Conservation (phyloP, 2,888 invertebrate genomes). For the Halictus quadricinctus region DNA sequence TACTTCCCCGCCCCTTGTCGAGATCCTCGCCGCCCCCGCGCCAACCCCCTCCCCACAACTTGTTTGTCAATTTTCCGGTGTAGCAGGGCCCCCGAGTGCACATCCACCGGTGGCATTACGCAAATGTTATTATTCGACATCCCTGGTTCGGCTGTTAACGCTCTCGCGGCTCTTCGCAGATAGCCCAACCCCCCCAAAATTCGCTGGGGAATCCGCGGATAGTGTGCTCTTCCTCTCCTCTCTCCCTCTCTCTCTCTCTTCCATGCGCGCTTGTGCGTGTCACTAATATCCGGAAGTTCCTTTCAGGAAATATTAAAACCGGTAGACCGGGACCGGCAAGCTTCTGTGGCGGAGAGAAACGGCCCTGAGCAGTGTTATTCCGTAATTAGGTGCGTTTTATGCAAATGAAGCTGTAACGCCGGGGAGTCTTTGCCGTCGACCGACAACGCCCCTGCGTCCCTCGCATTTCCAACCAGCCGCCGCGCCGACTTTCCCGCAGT, state of each 20-base stretch:
- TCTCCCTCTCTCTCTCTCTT: neutral
- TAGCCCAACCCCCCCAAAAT: neutral
- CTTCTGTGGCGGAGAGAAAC: neutral
- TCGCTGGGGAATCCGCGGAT: neutral
- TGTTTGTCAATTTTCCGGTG: conserved; percentile 44
- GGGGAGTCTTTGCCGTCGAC: neutral
- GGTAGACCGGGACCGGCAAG: neutral
- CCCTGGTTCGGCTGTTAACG: conserved; percentile 3
- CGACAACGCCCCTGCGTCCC: neutral
- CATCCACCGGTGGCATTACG: conserved; percentile 35
- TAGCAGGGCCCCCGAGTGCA: neutral
- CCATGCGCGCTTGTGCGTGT: neutral
- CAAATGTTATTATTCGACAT: conserved; percentile 54
- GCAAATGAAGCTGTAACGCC: conserved; percentile 24
- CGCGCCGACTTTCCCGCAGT: neutral
- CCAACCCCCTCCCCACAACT: neutral
- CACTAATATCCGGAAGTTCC: conserved; percentile 19
- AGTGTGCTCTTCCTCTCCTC: neutral
- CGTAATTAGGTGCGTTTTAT: conserved; percentile 47
- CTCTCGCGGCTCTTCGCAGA: neutral
- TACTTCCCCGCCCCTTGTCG: neutral
- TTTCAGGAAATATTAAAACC: conserved; percentile 38
- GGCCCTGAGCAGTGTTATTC: conserved; percentile 24
- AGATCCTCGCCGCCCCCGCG: neutral
- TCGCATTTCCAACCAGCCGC: neutral